Base-by-base conservation (phyloP, 2,113 vertebrate genomes). In the Chaetorhynchus papuensis region DNA sequence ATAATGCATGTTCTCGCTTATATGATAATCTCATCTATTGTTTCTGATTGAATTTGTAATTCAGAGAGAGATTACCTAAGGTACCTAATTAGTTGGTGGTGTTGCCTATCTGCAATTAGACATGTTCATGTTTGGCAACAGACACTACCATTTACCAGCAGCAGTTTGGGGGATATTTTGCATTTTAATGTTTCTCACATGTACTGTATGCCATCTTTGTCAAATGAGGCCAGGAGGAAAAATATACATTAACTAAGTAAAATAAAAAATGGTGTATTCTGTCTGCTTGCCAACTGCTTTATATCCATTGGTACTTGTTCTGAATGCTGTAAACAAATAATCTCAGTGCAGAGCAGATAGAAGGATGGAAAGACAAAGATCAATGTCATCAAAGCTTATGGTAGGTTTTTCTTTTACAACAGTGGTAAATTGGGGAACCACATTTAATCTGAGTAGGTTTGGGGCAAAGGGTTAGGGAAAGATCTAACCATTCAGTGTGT, bases 41-140 rank as follows among this genome's bases (percentile, higher is more conserved):
- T 95, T 97, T 97, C 61, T 92, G 60, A 59, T 65, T 94, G 39
- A 63, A 74, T 91, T 65, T 81, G 53, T 91, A 92, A 83, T 56
- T 68, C 41, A 93, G 65, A 90, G 80, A 71, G 82, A 80, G 87
- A 93, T 91, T 88, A 79, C 45, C 61, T 84, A 72, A 96, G 72
- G 56, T 93, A 95, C 21, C 17, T 69, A 97, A 96, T 94, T 64
- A 75, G 42, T 76, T 64, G 41, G 59, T 92, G 60, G 77, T 92
- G 54, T 23, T 97, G 50, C 23, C 72, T 89, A 33, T 89, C 82
- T 96, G 42, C 50, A 95, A 83, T 96, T 97, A 95, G 63, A 70
- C 65, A 94, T 31, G 66, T 14, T 95, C 37, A 79, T 76, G 13
- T 96, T 97, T 91, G 37, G 76, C 97, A 95, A 93, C 69, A 80